phyloP scores from a whole-genome alignment of 2,797 vertebrate genomes.

The Distichodus sexfasciatus region DNA sequence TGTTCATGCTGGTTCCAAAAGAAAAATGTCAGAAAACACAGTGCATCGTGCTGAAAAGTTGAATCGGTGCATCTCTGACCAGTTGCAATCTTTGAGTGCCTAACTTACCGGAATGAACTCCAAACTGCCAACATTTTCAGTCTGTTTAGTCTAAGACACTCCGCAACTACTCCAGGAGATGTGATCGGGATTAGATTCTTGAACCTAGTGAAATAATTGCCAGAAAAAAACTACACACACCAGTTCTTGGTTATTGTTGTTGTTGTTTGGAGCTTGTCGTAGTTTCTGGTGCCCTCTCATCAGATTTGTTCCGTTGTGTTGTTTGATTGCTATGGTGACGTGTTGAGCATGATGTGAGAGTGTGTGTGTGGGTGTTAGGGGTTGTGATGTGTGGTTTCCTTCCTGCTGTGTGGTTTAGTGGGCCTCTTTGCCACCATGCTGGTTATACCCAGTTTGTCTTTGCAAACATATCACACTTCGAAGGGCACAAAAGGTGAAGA shows the following conservation, averaged over 20 bases:
- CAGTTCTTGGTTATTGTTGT: neutral
- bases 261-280: constrained; percentile 5
- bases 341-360: neutral
- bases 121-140: constrained; percentile 8
- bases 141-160: constrained; percentile 32
- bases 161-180: neutral
- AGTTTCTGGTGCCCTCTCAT: neutral
- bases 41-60: too few species aligned
- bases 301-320: constrained; percentile 39
- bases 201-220: too few species aligned
- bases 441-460: neutral
- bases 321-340: constrained; percentile 46
- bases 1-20: too few species aligned
- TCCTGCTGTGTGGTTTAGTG: constrained; percentile 36
- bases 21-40: too few species aligned
- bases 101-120: constrained; percentile 18
- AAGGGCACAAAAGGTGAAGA: too few species aligned
- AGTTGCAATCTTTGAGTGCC: constrained; percentile 25
- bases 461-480: neutral
- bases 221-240: too few species aligned
- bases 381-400: constrained; percentile 30
- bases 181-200: neutral
- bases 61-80: too few species aligned
- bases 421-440: constrained; percentile 1
- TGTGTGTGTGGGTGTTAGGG: neutral